These are phyloP conservation scores for Saxidomus purpurata DNA, from an alignment of 1,140 invertebrate genomes.

Conservation along the genomic window DNA sequence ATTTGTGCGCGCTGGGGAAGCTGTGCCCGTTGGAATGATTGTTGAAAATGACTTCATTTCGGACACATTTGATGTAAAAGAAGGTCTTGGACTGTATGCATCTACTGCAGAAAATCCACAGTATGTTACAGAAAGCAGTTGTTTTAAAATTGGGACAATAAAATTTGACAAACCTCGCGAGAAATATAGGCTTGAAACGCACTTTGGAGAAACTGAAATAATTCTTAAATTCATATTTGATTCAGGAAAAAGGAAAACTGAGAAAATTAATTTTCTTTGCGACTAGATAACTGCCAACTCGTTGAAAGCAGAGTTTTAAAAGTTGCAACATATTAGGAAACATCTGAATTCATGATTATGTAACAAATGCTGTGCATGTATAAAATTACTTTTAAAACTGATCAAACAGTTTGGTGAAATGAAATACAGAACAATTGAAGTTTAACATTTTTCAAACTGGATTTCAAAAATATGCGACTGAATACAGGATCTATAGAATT, in stretches of 20 bases:
- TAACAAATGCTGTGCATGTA: too few species aligned
- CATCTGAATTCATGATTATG: too few species aligned
- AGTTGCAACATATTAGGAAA: too few species aligned
- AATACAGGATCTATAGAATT: too few species aligned
- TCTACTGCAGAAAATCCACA: neutral
- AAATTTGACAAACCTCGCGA: neutral
- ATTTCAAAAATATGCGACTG: too few species aligned
- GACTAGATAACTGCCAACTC: too few species aligned
- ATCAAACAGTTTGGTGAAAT: too few species aligned
- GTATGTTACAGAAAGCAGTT: neutral
- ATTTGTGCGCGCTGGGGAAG: neutral
- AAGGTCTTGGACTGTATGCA: neutral
- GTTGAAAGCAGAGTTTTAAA: too few species aligned
- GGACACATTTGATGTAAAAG: neutral
- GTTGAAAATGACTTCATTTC: neutral
- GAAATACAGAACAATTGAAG: too few species aligned
- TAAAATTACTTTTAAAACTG: too few species aligned
- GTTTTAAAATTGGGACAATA: neutral
- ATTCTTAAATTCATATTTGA: neutral
- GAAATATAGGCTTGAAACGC: neutral
- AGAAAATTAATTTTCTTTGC: neutral
- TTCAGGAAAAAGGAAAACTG: neutral
- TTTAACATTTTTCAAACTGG: too few species aligned
- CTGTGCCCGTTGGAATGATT: neutral
- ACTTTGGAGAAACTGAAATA: neutral